phyloP scores from a whole-genome alignment of 2,113 vertebrate genomes.

The Trachemys scripta region DNA sequence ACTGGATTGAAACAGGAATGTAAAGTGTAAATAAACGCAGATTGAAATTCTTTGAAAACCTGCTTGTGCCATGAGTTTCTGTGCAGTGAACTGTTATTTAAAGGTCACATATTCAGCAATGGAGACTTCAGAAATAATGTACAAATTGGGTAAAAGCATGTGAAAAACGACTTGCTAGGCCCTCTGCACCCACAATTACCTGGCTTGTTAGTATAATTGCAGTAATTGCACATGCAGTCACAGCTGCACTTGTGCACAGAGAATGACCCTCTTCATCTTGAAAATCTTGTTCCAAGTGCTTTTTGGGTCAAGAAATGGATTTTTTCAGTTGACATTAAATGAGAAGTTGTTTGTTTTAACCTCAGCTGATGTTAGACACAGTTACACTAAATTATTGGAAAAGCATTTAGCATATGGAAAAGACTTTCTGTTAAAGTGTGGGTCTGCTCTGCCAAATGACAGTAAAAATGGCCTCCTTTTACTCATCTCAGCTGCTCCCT shows the following conservation, averaged over 20 bases:
- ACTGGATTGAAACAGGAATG: not conserved
- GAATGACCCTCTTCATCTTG: not conserved
- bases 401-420: not conserved
- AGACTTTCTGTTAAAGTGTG: slow-evolving; percentile 14
- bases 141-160: not conserved
- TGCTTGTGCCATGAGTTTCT: not conserved
- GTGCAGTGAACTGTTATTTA: not conserved
- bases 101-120: not conserved
- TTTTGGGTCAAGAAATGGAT: not conserved
- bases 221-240: not conserved
- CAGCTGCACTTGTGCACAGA: not conserved
- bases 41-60: not conserved
- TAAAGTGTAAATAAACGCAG: not conserved
- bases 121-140: not conserved
- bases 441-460: slow-evolving; percentile 45
- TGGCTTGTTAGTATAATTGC: accelerated
- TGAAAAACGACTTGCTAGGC: not conserved
- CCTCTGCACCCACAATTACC: not conserved
- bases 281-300: not conserved
- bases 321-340: not conserved
- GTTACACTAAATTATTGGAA: not conserved
- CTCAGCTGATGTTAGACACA: not conserved
- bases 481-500: slow-evolving; percentile 27
- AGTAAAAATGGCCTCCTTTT: slow-evolving; percentile 38
- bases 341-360: slow-evolving; percentile 17